Conservation (phyloP, 2,888 invertebrate species). For the Lucinisca nassula region DNA sequence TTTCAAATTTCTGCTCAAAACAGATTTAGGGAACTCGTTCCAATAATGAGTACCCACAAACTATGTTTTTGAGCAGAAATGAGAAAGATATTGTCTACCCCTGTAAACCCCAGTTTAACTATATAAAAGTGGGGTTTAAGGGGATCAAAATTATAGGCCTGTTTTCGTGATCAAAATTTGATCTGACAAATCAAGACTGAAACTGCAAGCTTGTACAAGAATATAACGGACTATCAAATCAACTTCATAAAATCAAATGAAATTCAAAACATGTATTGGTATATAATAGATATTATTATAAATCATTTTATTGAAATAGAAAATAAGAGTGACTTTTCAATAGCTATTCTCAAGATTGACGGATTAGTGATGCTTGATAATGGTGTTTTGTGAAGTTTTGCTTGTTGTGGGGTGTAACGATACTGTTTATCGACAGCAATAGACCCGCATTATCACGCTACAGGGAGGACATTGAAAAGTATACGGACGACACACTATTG, state of each 20-base stretch:
- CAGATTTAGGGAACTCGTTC: too few species aligned
- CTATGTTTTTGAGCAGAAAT: too few species aligned
- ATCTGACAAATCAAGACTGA: background rate
- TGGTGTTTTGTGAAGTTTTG: background rate
- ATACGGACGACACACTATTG: background rate
- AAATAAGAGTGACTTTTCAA: constrained; percentile 10
- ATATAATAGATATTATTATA: background rate
- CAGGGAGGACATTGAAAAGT: background rate
- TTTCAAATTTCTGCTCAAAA: too few species aligned
- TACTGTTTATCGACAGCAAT: background rate
- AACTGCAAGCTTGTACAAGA: too few species aligned
- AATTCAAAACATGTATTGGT: background rate
- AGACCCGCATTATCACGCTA: constrained; percentile 14
- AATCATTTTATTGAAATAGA: background rate
- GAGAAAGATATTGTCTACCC: too few species aligned
- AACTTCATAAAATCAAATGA: background rate
- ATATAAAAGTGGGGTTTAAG: too few species aligned
- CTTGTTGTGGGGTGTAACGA: constrained; percentile 1
- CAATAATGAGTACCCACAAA: too few species aligned
- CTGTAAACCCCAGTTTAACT: too few species aligned
- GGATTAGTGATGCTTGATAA: constrained; percentile 1
- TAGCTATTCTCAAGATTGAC: background rate
- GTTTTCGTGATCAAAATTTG: background rate
- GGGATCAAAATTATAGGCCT: background rate
- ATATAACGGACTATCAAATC: too few species aligned